Base-by-base conservation (phyloP, 2,797 vertebrate genomes). In the Hoplostethus atlanticus region DNA sequence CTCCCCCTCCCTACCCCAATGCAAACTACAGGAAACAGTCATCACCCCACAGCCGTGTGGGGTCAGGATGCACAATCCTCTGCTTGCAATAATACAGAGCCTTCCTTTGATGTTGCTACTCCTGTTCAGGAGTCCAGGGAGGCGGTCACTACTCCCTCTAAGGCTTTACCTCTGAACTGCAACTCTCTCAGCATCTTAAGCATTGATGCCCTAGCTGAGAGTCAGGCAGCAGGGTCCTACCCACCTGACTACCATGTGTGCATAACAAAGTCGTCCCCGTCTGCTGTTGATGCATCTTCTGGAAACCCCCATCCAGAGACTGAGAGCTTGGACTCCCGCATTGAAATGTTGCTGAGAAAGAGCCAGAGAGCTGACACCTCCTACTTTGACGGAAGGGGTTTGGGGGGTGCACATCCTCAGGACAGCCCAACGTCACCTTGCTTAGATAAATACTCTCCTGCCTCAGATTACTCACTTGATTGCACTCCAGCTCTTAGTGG, bases 291-390 rank as follows among this genome's bases (percentile, higher is more conserved):
- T 42, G 57, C 46, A 25, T 95, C 94, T 25, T 92, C 95, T 0
- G 91, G 94, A 73, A 96, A 92, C 13, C 93, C 95, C 1, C 93
- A 88, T 4, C 90, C 93, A 68, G 94, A 96, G 78, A 80, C 91
- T 0, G 94, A 95, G 89, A 94, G 97, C 92, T 93, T 99, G 87
- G 98, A 99, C 90, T 97, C 97, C 0, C 96, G 98, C 71, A 99
- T 99, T 71, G 96, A 99, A 90, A 98, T 96, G 96, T 94, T 99
- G 84, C 92, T 99, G 75, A 96, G 95, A 82, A 96, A 95, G 84
- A 86, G 64, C 48, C 95, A 95, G 81, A 92, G 93, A 79, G 89
- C 94, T 72, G 95, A 94, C 69, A 76, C 94, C 17, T 93, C 93
- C 42, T 94, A 93, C 84, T 87, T 96, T 16, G 90, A 84, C 0